Base-by-base conservation (phyloP, 2,113 vertebrate species). In the Capricornis sumatraensis region DNA sequence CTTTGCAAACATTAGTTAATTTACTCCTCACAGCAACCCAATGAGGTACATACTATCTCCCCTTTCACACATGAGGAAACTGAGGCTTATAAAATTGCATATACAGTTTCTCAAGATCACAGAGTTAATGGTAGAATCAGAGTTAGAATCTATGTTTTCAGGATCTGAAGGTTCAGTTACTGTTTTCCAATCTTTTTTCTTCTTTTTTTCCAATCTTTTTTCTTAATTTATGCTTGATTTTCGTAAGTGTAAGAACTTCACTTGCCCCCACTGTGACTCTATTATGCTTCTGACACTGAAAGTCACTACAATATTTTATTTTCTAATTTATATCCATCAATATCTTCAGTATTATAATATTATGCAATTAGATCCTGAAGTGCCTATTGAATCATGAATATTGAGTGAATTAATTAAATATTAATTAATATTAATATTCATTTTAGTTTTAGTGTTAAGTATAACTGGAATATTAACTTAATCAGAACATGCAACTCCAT, bases 401-500 rank as follows among this genome's bases (percentile, higher is more conserved):
- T 13, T 58, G 25, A 28, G 25, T 28, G 5, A 10, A 58, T 23
- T 55, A 9, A 23, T 27, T 58, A 27, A 57, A 57, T 25, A 52
- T 16, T 52, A 58, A 58, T 58, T 58, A 55, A 89, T 2, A 19
- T 82, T 67, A 87, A 90, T 90, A 94, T 91, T 91, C 25, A 76
- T 85, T 76, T 33, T 81, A 71, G 10, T 85, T 92, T 79, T 82
- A 91, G n/a, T 52, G 13, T 78, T 90, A 96, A 94, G 21, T 93
- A n/a, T 85, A 94, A 84, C 14, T 92, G 8, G n/a, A 93, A 87
- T 97, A 87, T 85, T 93, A 78, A 87, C 67, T 97, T 96, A 95
- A 90, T 94, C 43, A 96, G 30, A 95, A 76, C 6, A 85, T 95
- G 14, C 1, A 87, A 89, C 84, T 74, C n/a, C 6, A 28, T 90